Base-by-base conservation (phyloP, 2,797 vertebrate genomes). In the Cuculus canorus region DNA sequence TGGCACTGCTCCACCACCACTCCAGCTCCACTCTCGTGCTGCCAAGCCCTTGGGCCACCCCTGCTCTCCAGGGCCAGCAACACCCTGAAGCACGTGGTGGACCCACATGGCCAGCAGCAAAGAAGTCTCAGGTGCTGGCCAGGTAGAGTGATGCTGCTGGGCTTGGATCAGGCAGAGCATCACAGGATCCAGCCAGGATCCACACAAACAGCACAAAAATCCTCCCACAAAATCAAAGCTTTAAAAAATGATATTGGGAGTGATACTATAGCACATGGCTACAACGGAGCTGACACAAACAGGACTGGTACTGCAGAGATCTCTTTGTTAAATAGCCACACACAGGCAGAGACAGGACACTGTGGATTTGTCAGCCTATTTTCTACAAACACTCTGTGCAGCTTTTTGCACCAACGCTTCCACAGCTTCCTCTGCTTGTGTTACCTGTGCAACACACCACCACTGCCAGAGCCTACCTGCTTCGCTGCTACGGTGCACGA, bases 401-500 rank as follows among this genome's bases (percentile, higher is more conserved):
- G n/a, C 27, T 35, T 75, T 43, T 30, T 28, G 54, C 30, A 52
- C 33, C 73, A 37, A 5, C 3, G 1, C 28, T 32, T 54, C 41
- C 60, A 37, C 11, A 37, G 63, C 23, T 33, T 11, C 17, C 15
- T 5, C 17, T 30, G 25, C 37, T 63, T 18, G 25, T 15, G 56
- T 27, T 16, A 50, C 39, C 48, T 15, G 22, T n/a, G 64, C 15
- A 25, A 50, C 56, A 15, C 1, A 1, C 28, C 45, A 13, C 32
- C 14, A 1, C 24, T 10, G 3, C 17, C 45, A 35, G 73, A 53
- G 37, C 41, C 1, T 30, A 64, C 3, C 6, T 56, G 61, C 12
- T 39, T n/a, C 1, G 0, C 56, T 41, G 54, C 27, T 18, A 8
- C 8, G 2, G 3, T 6, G 25, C 45, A 32, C 4, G 2, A 43